Evolutionary conservation across 2,797 vertebrate species (phyloP).

Genomic region (Bryconaethiops microstoma): DNA sequence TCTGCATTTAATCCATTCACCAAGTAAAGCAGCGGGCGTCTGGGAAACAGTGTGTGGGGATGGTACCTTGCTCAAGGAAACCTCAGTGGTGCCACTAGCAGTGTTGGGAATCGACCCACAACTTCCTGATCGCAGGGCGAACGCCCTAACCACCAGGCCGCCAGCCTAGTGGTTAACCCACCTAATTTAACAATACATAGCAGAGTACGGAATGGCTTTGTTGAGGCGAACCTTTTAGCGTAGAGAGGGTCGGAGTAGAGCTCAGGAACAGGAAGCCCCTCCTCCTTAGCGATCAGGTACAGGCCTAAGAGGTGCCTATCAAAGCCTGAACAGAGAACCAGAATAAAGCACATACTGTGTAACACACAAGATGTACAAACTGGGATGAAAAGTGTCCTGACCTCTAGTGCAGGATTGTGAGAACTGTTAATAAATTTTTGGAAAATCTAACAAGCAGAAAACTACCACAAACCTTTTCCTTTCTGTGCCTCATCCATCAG

Average conservation of each 20-base stretch:
- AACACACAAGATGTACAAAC: neutral
- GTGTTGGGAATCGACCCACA: no score
- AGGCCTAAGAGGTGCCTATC: conserved; percentile 94
- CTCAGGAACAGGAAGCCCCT: conserved; percentile 84
- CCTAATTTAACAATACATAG: no score
- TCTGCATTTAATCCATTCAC: no score
- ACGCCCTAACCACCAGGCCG: no score
- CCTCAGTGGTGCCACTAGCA: no score
- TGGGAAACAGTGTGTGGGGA: no score
- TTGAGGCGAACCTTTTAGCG: conserved; percentile 80
- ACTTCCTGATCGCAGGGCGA: no score
- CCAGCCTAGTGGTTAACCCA: no score
- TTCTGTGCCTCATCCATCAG: conserved; percentile 91
- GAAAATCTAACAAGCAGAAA: no score
- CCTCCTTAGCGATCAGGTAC: conserved; percentile 86
- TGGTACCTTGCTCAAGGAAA: no score
- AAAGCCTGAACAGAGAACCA: conserved; percentile 79
- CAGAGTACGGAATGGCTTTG: no score
- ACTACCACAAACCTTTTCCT: conserved; percentile 85
- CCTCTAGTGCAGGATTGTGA: neutral
- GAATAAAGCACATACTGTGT: neutral
- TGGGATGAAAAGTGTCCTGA: neutral
- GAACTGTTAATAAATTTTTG: neutral
- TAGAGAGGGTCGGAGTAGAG: conserved; percentile 89
- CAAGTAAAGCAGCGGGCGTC: no score